phyloP scores from a whole-genome alignment of 2,888 invertebrate species.

The Diaprepes abbreviatus region DNA sequence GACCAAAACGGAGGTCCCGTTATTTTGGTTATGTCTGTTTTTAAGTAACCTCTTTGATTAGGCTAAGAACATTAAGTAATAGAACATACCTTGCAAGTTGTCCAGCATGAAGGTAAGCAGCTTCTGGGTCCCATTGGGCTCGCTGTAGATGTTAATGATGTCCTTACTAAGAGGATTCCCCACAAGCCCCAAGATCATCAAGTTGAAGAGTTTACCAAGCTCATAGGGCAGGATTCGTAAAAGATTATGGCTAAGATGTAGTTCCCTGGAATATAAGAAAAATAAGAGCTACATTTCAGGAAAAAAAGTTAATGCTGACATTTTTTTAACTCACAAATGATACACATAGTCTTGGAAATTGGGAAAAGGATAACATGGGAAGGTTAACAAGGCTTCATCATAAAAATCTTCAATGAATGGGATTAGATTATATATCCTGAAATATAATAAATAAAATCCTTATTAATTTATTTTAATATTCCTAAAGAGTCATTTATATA shows the following conservation, averaged over 20 bases:
- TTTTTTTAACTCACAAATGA: slow-evolving; percentile 23
- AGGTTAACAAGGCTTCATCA: slow-evolving; percentile 19
- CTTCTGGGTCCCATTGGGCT: slow-evolving; percentile 94
- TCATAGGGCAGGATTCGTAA: slow-evolving; percentile 95
- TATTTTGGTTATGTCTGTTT: too few species aligned
- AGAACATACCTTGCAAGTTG: slow-evolving; percentile 86
- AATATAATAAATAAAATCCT: slow-evolving; percentile 2
- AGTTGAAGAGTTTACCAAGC: slow-evolving; percentile 96
- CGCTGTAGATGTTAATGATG: slow-evolving; percentile 91
- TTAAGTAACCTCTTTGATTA: too few species aligned
- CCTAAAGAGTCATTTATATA: too few species aligned
- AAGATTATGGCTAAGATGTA: slow-evolving; percentile 94
- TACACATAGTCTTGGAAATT: slow-evolving; percentile 29
- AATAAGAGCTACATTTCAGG: neutral
- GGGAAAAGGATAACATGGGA: slow-evolving; percentile 24
- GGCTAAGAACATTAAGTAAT: too few species aligned
- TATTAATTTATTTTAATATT: neutral
- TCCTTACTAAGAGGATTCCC: slow-evolving; percentile 97
- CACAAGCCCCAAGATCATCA: slow-evolving; percentile 91
- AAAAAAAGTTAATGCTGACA: neutral
- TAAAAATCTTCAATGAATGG: slow-evolving; percentile 19
- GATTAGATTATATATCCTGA: slow-evolving; percentile 12
- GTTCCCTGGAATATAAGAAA: slow-evolving; percentile 78
- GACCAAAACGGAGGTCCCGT: too few species aligned
- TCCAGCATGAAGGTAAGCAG: slow-evolving; percentile 95